Base-by-base conservation (phyloP, 2,113 vertebrate species). In the Columba janthina region DNA sequence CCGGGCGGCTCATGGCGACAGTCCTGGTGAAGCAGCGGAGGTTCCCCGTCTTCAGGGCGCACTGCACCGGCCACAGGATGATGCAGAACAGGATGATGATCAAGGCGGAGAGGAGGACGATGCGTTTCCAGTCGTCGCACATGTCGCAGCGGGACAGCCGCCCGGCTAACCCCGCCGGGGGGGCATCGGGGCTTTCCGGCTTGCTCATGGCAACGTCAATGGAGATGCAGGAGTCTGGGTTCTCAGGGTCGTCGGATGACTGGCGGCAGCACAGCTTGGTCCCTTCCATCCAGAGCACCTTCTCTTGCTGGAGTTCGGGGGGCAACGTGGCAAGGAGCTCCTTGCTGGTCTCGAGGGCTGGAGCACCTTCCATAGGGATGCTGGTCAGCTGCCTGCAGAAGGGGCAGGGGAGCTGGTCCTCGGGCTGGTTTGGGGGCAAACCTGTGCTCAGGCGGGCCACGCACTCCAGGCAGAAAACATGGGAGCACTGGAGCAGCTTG, bases 401-500 rank as follows among this genome's bases (percentile, higher is more conserved):
- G 1, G 99, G 99, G 73, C 99, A 99, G 5, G 98, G 98, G 62
- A 99, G 98, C 28, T 96, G 95, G 13, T 96, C 96, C 8, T 98
- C 97, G 0, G 97, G 57, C 6, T 96, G 96, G 36, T 96, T 83
- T 4, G 93, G 32, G 1, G 98, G 98, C 28, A 98, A 96, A 9
- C 97, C 96, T 0, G 98, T 98, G 72, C 98, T 98, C 89, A 99
- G 97, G 32, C 99, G 98, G 13, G 99, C 99, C 90, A 99, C 98
- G 15, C 99, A 99, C 93, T 99, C 99, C 74, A 99, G 94, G 97
- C 99, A 99, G 97, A 99, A 99, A 10, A 99, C 98, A 4, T 99
- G 99, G 2, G 98, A 98, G 97, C 99, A 99, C 28, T 98, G 98
- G 64, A 99, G 98, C 91, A 98, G 92, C 74, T 99, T 99, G 79